These are phyloP conservation scores for Diploptera punctata DNA, from an alignment of 2,888 invertebrate genomes.

Conservation along the genomic window DNA sequence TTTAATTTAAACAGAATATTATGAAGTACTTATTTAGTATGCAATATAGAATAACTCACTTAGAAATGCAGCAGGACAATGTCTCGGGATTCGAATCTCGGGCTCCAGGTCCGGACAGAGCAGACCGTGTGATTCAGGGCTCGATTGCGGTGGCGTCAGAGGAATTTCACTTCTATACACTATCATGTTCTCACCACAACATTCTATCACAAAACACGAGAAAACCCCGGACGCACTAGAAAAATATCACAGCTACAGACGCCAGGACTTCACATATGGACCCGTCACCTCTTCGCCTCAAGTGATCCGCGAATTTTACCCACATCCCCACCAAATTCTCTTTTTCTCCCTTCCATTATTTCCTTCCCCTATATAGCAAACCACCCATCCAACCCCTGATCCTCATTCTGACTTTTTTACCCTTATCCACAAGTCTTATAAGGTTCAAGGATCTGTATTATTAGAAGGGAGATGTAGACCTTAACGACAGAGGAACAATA, in stretches of 20 bases:
- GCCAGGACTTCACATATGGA: constrained; percentile 22
- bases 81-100: constrained; percentile 10
- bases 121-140: constrained; percentile 51
- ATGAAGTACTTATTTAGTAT: no score
- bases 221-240: background rate
- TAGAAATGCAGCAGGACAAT: constrained; percentile 52
- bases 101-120: constrained; percentile 20
- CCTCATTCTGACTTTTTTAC: background rate
- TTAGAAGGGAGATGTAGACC: background rate
- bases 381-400: constrained; percentile 19
- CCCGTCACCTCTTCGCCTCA: constrained; percentile 16
- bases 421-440: background rate
- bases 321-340: background rate
- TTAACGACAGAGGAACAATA: constrained; percentile 10
- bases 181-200: constrained; percentile 47
- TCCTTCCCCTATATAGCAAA: constrained; percentile 37
- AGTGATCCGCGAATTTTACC: constrained; percentile 32
- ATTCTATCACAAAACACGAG: background rate
- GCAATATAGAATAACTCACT: no score
- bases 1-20: no score
- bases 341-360: constrained; percentile 35
- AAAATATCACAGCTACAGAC: background rate
- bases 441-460: background rate
- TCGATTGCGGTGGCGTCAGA: constrained; percentile 54
- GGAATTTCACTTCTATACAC: constrained; percentile 49